Evolutionary conservation across 1,140 invertebrate genomes (phyloP).

Genomic region (Leptinotarsa texana): DNA sequence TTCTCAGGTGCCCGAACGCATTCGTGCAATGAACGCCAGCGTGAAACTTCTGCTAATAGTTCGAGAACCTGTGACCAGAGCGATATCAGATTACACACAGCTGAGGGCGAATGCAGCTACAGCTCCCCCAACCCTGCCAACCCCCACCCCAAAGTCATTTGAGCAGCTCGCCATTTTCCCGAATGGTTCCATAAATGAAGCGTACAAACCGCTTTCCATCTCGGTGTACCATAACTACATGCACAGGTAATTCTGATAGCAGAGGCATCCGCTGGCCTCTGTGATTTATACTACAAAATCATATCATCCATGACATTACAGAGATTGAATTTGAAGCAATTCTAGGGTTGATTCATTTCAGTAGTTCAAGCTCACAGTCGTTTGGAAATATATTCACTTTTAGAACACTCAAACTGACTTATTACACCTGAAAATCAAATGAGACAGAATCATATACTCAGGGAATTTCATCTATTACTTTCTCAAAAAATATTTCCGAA

Average conservation of each 20-base stretch:
- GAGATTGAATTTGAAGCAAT: too few relatives aligned
- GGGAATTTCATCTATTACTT: too few relatives aligned
- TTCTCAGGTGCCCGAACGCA: conserved; percentile 79
- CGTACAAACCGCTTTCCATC: conserved; percentile 73
- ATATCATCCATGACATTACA: too few relatives aligned
- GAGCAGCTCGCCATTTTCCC: conserved; percentile 79
- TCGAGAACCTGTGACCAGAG: conserved; percentile 90
- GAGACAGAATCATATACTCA: too few relatives aligned
- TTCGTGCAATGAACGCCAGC: conserved; percentile 90
- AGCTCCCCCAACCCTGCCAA: conserved; percentile 60
- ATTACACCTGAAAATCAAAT: too few relatives aligned
- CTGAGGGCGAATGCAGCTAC: conserved; percentile 75
- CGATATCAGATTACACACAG: conserved; percentile 96
- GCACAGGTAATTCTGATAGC: conserved; percentile 56
- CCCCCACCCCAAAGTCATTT: conserved; percentile 65
- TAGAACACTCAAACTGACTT: too few relatives aligned
- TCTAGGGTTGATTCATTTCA: too few relatives aligned
- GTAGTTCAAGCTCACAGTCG: too few relatives aligned
- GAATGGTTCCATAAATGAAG: conserved; percentile 81
- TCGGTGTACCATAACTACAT: conserved; percentile 85
- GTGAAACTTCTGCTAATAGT: conserved; percentile 93
- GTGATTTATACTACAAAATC: too few relatives aligned
- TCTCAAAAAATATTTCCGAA: rapidly evolving
- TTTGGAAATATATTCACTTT: too few relatives aligned
- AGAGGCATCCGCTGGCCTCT: too few relatives aligned